phyloP scores from a whole-genome alignment of 2,113 vertebrate species.

The Carassius gibelio region DNA sequence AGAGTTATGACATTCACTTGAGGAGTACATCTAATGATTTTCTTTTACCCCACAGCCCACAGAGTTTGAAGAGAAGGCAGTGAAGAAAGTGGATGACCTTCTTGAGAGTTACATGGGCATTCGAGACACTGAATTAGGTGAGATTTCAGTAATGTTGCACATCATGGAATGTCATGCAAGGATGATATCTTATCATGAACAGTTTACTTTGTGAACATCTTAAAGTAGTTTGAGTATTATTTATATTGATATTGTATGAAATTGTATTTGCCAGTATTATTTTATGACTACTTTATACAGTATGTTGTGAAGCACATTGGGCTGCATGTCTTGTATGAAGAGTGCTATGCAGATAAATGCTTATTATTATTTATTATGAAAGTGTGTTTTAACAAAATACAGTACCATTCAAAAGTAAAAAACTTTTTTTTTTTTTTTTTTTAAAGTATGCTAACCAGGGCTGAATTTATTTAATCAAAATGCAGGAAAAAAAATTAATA shows the following conservation, averaged over 20 bases:
- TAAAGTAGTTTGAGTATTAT: too few species aligned
- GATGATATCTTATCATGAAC: neutral
- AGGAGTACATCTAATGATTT: neutral
- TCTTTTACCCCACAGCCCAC: constrained; percentile 76
- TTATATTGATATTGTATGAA: too few species aligned
- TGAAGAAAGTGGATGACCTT: constrained; percentile 91
- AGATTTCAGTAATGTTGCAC: constrained; percentile 55
- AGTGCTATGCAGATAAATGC: too few species aligned
- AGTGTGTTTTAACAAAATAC: neutral
- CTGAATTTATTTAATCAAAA: neutral
- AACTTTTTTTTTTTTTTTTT: too few species aligned
- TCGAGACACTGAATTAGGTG: constrained; percentile 91
- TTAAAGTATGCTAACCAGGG: neutral
- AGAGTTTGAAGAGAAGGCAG: constrained; percentile 89
- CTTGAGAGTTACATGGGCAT: constrained; percentile 97
- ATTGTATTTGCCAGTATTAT: too few species aligned
- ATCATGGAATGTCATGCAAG: neutral
- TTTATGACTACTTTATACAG: too few species aligned
- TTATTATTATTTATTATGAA: too few species aligned
- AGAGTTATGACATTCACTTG: neutral
- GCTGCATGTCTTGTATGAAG: too few species aligned
- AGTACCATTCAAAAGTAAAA: too few species aligned
- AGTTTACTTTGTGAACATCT: too few species aligned
- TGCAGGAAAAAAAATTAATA: too few species aligned
- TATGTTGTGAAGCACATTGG: too few species aligned